phyloP scores from a whole-genome alignment of 2,797 vertebrate species.

The Lepus oiostolus region DNA sequence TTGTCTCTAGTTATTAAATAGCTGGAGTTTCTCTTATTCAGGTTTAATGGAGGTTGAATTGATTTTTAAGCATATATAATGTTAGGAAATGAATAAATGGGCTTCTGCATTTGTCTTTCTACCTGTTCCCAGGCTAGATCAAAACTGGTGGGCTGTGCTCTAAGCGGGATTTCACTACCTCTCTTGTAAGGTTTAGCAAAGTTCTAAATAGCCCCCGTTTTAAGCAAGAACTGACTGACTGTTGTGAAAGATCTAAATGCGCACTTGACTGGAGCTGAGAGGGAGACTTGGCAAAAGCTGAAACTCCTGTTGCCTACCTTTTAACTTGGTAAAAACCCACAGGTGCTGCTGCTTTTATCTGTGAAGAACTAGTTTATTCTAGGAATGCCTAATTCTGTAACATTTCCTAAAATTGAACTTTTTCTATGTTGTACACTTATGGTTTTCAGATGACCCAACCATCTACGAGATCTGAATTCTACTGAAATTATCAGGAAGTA shows the following conservation, averaged over 20 bases:
- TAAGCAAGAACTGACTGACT: conserved; percentile 66
- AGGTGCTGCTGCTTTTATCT: conserved; percentile 83
- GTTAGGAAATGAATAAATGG: conserved; percentile 77
- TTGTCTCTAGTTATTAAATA: conserved; percentile 80
- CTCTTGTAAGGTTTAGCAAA: conserved; percentile 80
- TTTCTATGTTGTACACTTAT: conserved; percentile 65
- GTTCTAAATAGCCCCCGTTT: conserved; percentile 71
- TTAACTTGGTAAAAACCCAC: conserved; percentile 75
- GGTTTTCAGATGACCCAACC: conserved; percentile 67
- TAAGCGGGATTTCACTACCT: conserved; percentile 83
- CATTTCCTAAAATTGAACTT: conserved; percentile 70
- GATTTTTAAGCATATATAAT: conserved; percentile 66
- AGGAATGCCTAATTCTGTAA: conserved; percentile 73
- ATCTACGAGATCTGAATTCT: conserved; percentile 75
- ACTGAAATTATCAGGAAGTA: conserved; percentile 60
- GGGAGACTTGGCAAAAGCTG: conserved; percentile 66
- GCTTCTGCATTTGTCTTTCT: conserved; percentile 78
- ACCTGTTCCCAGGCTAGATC: conserved; percentile 75
- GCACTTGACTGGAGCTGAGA: conserved; percentile 67
- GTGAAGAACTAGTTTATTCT: conserved; percentile 74
- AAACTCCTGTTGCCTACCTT: conserved; percentile 75
- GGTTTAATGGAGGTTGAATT: conserved; percentile 76
- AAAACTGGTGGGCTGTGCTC: conserved; percentile 73
- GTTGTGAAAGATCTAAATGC: conserved; percentile 67
- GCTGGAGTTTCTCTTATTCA: conserved; percentile 82